Base-by-base conservation (phyloP, 2,113 vertebrate species). In the Stigmatopora argus region DNA sequence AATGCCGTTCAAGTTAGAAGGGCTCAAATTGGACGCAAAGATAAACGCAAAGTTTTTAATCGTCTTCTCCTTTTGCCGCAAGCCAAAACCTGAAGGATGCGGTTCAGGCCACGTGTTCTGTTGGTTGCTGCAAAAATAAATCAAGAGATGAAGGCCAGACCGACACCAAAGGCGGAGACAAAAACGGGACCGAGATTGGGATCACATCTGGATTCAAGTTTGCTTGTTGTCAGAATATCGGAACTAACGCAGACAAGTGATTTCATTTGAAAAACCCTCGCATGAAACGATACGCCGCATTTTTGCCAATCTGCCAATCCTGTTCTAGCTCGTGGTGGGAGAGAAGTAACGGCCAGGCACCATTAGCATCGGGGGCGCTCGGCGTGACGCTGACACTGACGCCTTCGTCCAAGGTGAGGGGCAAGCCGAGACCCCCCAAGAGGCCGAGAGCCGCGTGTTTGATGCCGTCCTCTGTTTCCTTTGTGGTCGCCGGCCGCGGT, bases 361-460 rank as follows among this genome's bases (percentile, higher is more conserved):
- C 79, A 86, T 89, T 87, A 86, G 73, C 78, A 86, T 87, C 81
- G 77, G 71, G 23, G 57, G 66, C 79, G 74, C 73, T 78, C 73
- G 69, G 78, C 69, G 77, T 62, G 73, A 83, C 83, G 81, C 80
- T 86, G 85, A 89, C 84, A 81, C 82, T 78, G 83, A 83, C 80
- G 73, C 1, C 65, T 51, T 74, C 81, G 85, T 85, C 80, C 78
- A 78, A 83, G 79, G 82, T 83, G 83, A 87, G 79, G 72, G 31
- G 74, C 77, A 83, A 78, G 85, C 82, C 78, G 51, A 71, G 77
- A 77, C 62, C 65, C 77, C 78, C 80, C 79, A 26, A 44, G 80
- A 75, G 82, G 71, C 71, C n/a, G 21, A 51, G 51, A 19, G 2
- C 73, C 53, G 64, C 59, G 74, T 79, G 82, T 86, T 78, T 67